Evolutionary conservation across 2,113 vertebrate species (phyloP).

Genomic region (Otolemur garnettii): DNA sequence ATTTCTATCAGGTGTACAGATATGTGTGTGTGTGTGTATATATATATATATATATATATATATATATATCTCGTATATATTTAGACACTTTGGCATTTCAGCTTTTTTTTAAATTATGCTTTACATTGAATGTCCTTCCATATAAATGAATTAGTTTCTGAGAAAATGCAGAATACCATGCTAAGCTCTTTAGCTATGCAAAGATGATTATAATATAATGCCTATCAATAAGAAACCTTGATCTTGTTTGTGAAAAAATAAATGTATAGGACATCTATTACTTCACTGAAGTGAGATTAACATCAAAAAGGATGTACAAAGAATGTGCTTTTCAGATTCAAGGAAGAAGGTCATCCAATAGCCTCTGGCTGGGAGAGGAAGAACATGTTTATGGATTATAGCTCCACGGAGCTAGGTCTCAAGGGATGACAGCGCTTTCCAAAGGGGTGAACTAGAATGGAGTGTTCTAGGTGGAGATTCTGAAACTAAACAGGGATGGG

Average conservation of each 20-base stretch:
- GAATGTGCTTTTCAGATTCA: neutral
- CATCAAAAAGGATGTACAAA: neutral
- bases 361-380: neutral
- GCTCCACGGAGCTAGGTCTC: neutral
- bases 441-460: neutral
- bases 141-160: neutral
- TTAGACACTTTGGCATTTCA: neutral
- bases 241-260: neutral
- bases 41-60: too few relatives aligned
- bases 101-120: neutral
- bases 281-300: neutral
- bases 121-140: neutral
- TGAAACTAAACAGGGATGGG: neutral
- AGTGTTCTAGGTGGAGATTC: neutral
- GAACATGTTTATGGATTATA: neutral
- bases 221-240: neutral
- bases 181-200: neutral
- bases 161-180: neutral
- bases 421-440: neutral
- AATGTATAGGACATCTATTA: neutral
- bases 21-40: too few relatives aligned
- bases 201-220: neutral
- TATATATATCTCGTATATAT: neutral
- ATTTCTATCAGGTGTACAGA: neutral
- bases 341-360: neutral